Conservation (phyloP, 2,113 vertebrate genomes). For the Sisor rabdophorus region DNA sequence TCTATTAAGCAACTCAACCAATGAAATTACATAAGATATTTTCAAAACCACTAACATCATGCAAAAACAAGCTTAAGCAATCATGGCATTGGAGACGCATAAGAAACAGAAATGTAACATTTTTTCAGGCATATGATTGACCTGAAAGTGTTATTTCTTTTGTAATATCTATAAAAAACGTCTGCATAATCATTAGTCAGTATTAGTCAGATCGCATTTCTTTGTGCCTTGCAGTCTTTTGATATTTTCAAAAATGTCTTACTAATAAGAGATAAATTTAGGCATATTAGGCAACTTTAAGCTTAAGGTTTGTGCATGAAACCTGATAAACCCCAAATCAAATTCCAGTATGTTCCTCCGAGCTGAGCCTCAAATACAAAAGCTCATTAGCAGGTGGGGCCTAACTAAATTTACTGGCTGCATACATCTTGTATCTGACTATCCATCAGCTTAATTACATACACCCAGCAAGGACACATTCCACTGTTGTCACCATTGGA, state of each 20-base stretch:
- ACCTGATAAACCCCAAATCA: neutral
- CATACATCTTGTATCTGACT: conserved; percentile 29
- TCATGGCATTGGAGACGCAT: conserved; percentile 8
- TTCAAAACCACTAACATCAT: neutral
- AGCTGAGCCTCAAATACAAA: conserved; percentile 1
- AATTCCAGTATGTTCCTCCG: conserved; percentile 10
- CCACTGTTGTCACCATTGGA: conserved; percentile 35
- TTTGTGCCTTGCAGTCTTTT: conserved; percentile 12
- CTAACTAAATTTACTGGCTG: conserved; percentile 42
- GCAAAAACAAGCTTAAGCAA: conserved; percentile 17
- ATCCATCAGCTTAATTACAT: conserved; percentile 47
- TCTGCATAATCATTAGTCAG: neutral
- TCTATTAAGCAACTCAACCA: conserved; percentile 40
- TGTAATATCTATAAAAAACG: conserved; percentile 28
- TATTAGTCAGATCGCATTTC: conserved; percentile 24
- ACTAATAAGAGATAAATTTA: neutral
- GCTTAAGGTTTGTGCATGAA: neutral
- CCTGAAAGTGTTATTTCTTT: conserved; percentile 22
- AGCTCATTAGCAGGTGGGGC: conserved; percentile 30
- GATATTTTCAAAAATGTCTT: conserved; percentile 2
- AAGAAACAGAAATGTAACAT: neutral
- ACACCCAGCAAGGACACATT: conserved; percentile 28
- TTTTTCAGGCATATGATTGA: neutral
- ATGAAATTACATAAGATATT: conserved; percentile 27
- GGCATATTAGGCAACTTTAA: neutral